Percentiles rank a stretch among this genome's conserved stretches.
Evolutionary conservation across 53 echinoderm and acorn worm genomes (phyloP).

Genomic region (Echinometra lucunter): DNA sequence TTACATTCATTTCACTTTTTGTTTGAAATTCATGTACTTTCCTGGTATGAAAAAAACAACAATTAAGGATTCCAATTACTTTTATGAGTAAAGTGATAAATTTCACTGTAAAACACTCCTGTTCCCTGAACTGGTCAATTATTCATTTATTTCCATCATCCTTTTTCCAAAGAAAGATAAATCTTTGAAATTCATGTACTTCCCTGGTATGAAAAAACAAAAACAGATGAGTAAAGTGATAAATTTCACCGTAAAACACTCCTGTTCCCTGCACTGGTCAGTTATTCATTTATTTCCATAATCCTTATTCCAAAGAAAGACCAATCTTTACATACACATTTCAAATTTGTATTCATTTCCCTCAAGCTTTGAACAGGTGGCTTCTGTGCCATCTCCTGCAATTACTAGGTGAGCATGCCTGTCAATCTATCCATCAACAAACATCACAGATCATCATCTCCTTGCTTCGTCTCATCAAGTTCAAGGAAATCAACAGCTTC

Average conservation of each 20-base stretch:
- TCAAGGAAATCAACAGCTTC: conserved; percentile 77
- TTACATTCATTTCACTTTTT: too few relatives aligned
- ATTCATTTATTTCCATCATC: neutral
- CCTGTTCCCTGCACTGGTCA: neutral
- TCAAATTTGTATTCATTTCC: neutral
- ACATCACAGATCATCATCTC: conserved; percentile 71
- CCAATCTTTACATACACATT: too few relatives aligned
- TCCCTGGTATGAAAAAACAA: too few relatives aligned
- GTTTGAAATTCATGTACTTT: too few relatives aligned
- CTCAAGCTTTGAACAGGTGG: conserved; percentile 82
- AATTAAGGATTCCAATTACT: neutral
- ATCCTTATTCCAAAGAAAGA: neutral
- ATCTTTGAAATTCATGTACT: too few relatives aligned
- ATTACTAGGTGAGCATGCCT: conserved; percentile 82
- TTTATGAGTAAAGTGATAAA: neutral
- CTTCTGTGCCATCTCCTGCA: conserved; percentile 83
- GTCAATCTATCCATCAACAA: conserved; percentile 75
- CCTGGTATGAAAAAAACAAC: too few relatives aligned
- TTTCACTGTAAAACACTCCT: neutral
- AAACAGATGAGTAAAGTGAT: too few relatives aligned
- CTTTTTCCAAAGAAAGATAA: neutral
- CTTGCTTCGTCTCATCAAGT: conserved; percentile 80
- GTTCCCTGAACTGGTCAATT: neutral
- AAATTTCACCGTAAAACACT: neutral
- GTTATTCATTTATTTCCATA: neutral